Evolutionary conservation across 2,888 invertebrate genomes (phyloP), one percentile per base, ranked within the genome.

Genomic region (Dioctria linearis): DNA sequence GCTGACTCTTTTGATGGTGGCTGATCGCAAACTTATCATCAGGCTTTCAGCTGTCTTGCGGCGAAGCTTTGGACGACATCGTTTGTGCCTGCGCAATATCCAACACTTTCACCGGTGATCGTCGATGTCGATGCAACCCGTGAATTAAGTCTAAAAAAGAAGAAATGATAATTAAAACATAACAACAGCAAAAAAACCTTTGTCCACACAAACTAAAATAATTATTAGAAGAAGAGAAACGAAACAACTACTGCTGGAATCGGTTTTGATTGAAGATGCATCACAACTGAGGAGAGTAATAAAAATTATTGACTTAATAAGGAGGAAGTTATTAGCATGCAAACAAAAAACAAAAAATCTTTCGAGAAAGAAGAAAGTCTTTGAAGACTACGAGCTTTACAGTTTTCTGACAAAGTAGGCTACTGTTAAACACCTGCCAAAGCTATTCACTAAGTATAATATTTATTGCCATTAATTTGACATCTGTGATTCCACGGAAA

Each of bases 61-160:
- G 51, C 37, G 25, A 25, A 25, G 51, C 69, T 69, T 37, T 69
- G 69, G 51, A 51, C 69, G 39, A 5, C 69, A 51, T 3, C n/a
- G 42, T 4, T 65, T 46, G 51, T 51, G 49, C 69, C 54, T 51
- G 69, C 51, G 51, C 51, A 54, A 11, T 11, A 54, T 54, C 25
- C 25, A 51, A 69, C 69, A 69, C 69, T 69, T 69, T 69, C 69
- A 69, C 69, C 51, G 69, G 69, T 25, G 25, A 25, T 25, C 25
- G 25, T 51, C 51, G 69, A 51, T 69, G 69, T 49, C 69, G 49
- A 69, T 49, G 25, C 25, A 25, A 25, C 25, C 25, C 25, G 0
- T 69, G 54, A 54, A n/a, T 54, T 51, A 51, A 69, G 39, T 11
- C 69, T 69, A 39, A n/a, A 69, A 69, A 69, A 69, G 51, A 69